Conservation (phyloP, 2,888 invertebrate genomes). For the Tinea semifulvella region DNA sequence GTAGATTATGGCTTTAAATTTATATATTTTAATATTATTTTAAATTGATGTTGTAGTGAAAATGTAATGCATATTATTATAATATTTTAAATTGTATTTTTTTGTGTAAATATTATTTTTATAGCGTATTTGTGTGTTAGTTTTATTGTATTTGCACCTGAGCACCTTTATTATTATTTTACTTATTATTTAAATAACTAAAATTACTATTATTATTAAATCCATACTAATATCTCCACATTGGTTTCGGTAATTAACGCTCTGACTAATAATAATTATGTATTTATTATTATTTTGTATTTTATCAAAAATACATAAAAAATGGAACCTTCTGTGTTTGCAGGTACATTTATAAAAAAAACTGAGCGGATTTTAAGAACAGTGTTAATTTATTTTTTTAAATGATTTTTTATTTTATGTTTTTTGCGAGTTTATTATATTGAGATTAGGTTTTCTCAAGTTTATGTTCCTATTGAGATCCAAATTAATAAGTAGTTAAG, state of each 20-base stretch:
- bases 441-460: constrained; percentile 23
- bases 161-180: constrained; percentile 9
- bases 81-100: too few relatives aligned
- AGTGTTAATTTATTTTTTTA: constrained; percentile 30
- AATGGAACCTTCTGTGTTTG: constrained; percentile 37
- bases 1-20: too few relatives aligned
- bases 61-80: too few relatives aligned
- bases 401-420: constrained; percentile 22
- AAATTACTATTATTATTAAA: not conserved
- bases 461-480: too few relatives aligned
- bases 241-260: constrained; percentile 16
- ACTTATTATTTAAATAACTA: too few relatives aligned
- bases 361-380: constrained; percentile 43
- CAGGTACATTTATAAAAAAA: constrained; percentile 54
- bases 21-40: too few relatives aligned
- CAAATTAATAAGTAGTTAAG: too few relatives aligned
- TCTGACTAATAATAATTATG: too few relatives aligned
- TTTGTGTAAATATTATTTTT: constrained; percentile 4
- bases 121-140: constrained; percentile 12
- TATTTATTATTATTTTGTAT: too few relatives aligned
- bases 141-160: constrained; percentile 15
- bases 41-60: too few relatives aligned
- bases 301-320: constrained; percentile 11
- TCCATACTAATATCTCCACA: not conserved
- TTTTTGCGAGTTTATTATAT: constrained; percentile 26